Conservation (phyloP, 2,113 vertebrate genomes). For the Pomatorhinus ruficollis region DNA sequence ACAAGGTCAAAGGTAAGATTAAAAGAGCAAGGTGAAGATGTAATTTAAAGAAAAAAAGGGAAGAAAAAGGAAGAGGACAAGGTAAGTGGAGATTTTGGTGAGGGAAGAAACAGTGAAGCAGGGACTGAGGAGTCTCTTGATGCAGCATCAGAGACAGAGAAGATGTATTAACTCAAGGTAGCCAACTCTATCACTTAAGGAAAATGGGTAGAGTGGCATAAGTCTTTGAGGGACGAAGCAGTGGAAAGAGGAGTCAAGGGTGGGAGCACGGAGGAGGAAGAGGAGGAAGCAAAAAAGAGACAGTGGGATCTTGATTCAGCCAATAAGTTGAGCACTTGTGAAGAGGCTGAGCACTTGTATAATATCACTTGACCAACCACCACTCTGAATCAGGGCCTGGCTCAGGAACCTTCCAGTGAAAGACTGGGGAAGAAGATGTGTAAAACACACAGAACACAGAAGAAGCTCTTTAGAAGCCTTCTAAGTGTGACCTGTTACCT, state of each 20-base stretch:
- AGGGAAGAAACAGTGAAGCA: background rate
- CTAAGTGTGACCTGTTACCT: background rate
- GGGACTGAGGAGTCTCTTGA: background rate
- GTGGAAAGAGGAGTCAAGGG: background rate
- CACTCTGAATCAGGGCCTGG: background rate
- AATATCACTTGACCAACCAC: background rate
- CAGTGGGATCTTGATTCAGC: background rate
- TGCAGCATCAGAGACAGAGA: background rate
- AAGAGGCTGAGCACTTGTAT: background rate
- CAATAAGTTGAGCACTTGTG: background rate
- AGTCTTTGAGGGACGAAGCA: background rate
- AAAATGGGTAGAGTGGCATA: background rate
- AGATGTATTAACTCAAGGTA: background rate
- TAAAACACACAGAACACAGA: background rate
- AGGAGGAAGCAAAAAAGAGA: background rate
- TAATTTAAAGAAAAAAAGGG: background rate
- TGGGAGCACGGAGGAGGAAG: background rate
- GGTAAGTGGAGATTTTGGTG: background rate
- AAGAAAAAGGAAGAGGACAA: background rate
- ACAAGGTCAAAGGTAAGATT: background rate
- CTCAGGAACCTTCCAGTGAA: background rate
- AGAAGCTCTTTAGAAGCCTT: background rate
- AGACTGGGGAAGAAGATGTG: background rate
- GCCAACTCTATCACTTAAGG: background rate
- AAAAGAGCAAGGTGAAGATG: background rate